Evolutionary conservation across 2,888 invertebrate genomes (phyloP), one percentile per base, ranked within the genome.

Genomic region (Altica lythri): DNA sequence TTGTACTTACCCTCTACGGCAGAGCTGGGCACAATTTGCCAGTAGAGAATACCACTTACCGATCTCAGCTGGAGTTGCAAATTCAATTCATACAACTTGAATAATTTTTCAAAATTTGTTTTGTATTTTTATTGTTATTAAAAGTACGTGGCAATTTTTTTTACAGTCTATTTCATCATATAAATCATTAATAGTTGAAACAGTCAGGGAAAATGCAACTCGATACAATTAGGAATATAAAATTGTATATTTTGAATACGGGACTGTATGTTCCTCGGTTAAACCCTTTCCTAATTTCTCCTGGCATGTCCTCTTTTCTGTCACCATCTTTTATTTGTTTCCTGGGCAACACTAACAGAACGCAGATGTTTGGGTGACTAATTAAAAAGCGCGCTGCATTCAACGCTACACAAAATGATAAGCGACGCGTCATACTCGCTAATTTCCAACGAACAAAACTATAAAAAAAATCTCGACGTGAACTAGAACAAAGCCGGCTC

Each of bases 331-430:
- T 66, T 67, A 64, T 67, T 68, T 63, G 60, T 60, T 65, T 66
- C 67, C 65, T 66, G 66, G 56, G 54, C 64, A 62, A 65, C 68
- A 66, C 67, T 68, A 71, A 70, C 71, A 68, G 66, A 69, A 71
- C 71, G 63, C 75, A 73, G 73, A 74, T 73, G 75, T 72, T 49
- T 71, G 70, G 54, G 69, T 67, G 69, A 70, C 74, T 74, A 75
- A 74, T 74, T 73, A 74, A 74, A 74, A 74, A 72, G 72, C 70
- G 69, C 68, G 60, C 64, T 57, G 62, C 61, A 62, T 63, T 62
- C 64, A 61, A 44, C 45, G 59, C 55, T 54, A 63, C 62, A 63
- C 60, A 63, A 66, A 69, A 69, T 65, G 67, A 69, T 67, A 68
- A 66, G 63, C 64, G 66, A 66, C 65, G 66, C 63, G 57, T 57